phyloP scores from a whole-genome alignment of 2,113 vertebrate species.

The Chaenocephalus aceratus region DNA sequence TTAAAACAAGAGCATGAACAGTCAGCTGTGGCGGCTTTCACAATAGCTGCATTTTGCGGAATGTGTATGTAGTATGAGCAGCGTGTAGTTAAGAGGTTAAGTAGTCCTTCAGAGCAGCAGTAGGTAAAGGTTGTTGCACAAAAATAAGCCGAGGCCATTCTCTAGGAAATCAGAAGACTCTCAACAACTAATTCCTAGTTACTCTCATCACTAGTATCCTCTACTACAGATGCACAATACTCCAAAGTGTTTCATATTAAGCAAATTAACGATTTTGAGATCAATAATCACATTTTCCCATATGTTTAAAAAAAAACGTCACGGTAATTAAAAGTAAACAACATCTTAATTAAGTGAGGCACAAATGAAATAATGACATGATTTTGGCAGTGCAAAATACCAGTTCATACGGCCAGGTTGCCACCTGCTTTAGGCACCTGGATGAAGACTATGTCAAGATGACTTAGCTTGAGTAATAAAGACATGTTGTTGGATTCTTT shows the following conservation, averaged over 20 bases:
- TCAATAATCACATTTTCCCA: neutral
- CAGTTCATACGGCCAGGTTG: too few species aligned
- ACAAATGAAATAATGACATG: too few species aligned
- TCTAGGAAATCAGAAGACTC: neutral
- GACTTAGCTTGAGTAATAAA: too few species aligned
- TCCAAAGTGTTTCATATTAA: neutral
- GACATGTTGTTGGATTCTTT: too few species aligned
- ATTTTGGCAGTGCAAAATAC: too few species aligned
- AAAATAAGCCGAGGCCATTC: neutral
- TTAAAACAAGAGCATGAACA: neutral
- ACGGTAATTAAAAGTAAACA: too few species aligned
- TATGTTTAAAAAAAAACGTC: neutral
- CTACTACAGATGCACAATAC: neutral
- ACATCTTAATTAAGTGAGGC: too few species aligned
- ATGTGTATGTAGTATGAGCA: constrained; percentile 11
- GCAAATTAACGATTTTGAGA: neutral
- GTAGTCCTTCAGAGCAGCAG: neutral
- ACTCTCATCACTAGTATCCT: neutral
- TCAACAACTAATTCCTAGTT: neutral
- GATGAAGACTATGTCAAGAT: too few species aligned
- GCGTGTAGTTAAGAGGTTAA: neutral
- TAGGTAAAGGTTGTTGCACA: neutral
- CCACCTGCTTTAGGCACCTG: too few species aligned
- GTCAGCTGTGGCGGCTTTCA: constrained; percentile 2
- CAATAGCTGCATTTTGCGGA: neutral